Evolutionary conservation across 2,113 vertebrate genomes (phyloP).

Genomic region (Clarias macrocephalus): DNA sequence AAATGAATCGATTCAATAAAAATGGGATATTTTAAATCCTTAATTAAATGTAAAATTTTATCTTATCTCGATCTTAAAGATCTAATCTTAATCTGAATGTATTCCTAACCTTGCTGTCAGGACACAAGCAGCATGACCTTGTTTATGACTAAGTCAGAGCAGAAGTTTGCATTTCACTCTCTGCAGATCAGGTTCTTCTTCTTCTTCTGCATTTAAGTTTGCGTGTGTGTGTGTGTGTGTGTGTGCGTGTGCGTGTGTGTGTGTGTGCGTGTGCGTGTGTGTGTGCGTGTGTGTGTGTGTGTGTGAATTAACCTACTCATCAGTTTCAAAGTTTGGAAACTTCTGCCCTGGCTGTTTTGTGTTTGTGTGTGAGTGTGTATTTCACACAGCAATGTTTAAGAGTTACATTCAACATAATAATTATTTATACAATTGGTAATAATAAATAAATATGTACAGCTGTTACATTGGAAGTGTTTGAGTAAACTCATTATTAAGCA

Average conservation of each 20-base stretch:
- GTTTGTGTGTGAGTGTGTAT: neutral
- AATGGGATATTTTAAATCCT: too few relatives aligned
- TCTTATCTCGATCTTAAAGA: neutral
- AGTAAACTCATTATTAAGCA: neutral
- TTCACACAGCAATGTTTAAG: neutral
- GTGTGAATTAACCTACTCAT: constrained; percentile 45
- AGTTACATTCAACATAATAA: neutral
- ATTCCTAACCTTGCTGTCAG: too few relatives aligned
- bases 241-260: constrained; percentile 16
- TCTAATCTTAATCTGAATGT: too few relatives aligned
- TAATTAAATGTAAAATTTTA: neutral
- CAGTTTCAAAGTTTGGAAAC: constrained; percentile 60
- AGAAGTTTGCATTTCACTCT: neutral
- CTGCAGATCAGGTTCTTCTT: neutral
- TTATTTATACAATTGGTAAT: neutral
- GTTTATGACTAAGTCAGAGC: neutral
- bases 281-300: constrained; percentile 18
- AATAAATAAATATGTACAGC: neutral
- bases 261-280: neutral
- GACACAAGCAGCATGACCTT: neutral
- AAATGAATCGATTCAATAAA: neutral
- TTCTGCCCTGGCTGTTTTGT: neutral
- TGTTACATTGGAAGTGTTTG: too few relatives aligned
- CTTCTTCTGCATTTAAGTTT: neutral
- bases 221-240: constrained; percentile 25